These are phyloP conservation scores for Tineola bisselliella DNA, from an alignment of 2,888 invertebrate species.

Conservation along the genomic window DNA sequence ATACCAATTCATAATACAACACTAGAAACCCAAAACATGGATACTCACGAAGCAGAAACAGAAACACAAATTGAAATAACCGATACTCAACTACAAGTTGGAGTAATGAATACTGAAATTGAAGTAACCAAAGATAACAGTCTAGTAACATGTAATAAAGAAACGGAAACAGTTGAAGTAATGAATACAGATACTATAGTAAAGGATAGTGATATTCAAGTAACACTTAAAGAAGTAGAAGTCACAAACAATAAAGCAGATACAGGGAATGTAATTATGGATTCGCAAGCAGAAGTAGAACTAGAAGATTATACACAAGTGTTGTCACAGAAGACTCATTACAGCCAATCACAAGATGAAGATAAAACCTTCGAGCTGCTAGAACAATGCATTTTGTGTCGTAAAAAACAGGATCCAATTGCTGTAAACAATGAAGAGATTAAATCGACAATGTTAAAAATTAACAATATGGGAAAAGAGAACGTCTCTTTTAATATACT, in stretches of 20 bases:
- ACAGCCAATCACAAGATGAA: constrained; percentile 32
- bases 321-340: constrained; percentile 22
- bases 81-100: too few relatives aligned
- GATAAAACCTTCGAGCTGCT: constrained; percentile 21
- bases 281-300: background rate
- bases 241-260: background rate
- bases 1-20: too few relatives aligned
- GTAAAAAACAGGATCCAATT: too few relatives aligned
- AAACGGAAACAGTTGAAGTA: too few relatives aligned
- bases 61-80: background rate
- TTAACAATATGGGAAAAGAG: background rate
- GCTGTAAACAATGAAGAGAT: too few relatives aligned
- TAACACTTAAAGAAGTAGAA: too few relatives aligned
- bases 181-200: too few relatives aligned
- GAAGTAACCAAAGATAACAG: constrained; percentile 16
- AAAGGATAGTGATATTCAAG: too few relatives aligned
- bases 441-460: background rate
- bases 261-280: background rate
- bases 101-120: background rate
- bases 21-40: too few relatives aligned
- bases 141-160: too few relatives aligned
- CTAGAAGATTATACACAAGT: constrained; percentile 25
- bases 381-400: constrained; percentile 22
- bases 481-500: constrained; percentile 44
- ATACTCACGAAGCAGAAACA: too few relatives aligned